A percentile compares a stretch with the other conserved stretches of the same genome.
These are phyloP conservation scores for Eumerus sabulonum DNA, from an alignment of 2,888 invertebrate species.

Conservation along the genomic window DNA sequence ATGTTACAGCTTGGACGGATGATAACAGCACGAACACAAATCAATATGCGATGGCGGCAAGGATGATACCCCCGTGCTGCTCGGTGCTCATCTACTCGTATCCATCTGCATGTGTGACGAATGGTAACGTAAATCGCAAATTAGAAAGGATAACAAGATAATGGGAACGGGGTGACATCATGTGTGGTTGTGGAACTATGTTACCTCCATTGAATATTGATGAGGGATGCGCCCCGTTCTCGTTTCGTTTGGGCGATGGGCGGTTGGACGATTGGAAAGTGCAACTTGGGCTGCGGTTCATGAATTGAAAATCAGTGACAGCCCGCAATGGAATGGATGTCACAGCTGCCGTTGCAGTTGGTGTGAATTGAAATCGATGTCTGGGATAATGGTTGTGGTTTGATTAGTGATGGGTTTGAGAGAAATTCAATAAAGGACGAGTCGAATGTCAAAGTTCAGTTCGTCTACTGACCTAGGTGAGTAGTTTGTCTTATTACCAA, in stretches of 20 bases:
- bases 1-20: slow-evolving; percentile 66
- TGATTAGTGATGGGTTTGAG: slow-evolving; percentile 27
- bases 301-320: slow-evolving; percentile 49
- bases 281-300: slow-evolving; percentile 25
- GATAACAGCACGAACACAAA: slow-evolving; percentile 65
- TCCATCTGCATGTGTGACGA: slow-evolving; percentile 56
- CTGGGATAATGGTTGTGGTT: slow-evolving; percentile 1
- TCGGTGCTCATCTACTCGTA: slow-evolving; percentile 2
- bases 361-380: background rate
- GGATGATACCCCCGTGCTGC: slow-evolving; percentile 28
- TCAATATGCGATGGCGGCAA: slow-evolving; percentile 47
- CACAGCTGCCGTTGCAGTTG: background rate
- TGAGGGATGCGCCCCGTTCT: too few species aligned
- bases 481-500: background rate
- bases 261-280: too few species aligned
- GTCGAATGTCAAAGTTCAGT: too few species aligned
- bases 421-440: background rate
- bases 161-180: slow-evolving; percentile 12
- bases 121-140: slow-evolving; percentile 68
- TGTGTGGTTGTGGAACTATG: slow-evolving; percentile 1
- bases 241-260: too few species aligned
- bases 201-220: too few species aligned
- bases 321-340: slow-evolving; percentile 1
- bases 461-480: too few species aligned
- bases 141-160: slow-evolving; percentile 65